Evolutionary conservation across 1,140 invertebrate genomes (phyloP), one percentile per base, ranked within the genome.

Genomic region (Polypedilum pembai): DNA sequence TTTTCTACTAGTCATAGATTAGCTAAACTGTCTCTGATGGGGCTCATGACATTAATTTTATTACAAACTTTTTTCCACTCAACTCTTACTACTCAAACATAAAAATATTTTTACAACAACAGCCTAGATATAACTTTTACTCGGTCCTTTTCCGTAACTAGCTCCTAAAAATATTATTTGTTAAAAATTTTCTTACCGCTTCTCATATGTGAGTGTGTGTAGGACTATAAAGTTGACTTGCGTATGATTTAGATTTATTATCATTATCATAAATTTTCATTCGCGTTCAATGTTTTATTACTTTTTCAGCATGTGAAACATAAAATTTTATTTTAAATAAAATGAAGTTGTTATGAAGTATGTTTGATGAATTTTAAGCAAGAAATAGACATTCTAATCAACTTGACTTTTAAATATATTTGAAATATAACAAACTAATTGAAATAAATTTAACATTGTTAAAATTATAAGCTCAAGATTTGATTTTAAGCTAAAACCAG

Each of bases 41-140:
- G 65, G 17, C 65, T 69, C 45, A 69, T 69, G 65, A 69, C 65
- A 69, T 69, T 69, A 69, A 69, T 69, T 69, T 69, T 69, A 69
- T 69, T 69, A 69, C 45, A 56, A 56, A 56, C 45, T 56, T 56
- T 56, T 56, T 56, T 56, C 12, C 45, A 56, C 20, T 10, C 8
- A 20, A 69, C 7, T 69, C 20, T 69, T 18, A 8, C 65, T 18
- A 69, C 18, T 18, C 17, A 18, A 21, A 69, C 18, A 20, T 21
- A 66, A n/a, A 17, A 8, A 17, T 18, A 3, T 66, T 66, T 20
- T 15, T 66, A 69, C 17, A 69, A 20, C 65, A 69, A 1, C 63
- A 66, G 20, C 65, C n/a, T 56, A n/a, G 7, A 56, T 12, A 56
- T 15, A 45, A 45, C 41, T 45, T 45, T 45, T 45, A 45, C 41